These are phyloP conservation scores for Quadroppia sp. DNA, from an alignment of 2,888 invertebrate genomes.

Conservation along the genomic window DNA sequence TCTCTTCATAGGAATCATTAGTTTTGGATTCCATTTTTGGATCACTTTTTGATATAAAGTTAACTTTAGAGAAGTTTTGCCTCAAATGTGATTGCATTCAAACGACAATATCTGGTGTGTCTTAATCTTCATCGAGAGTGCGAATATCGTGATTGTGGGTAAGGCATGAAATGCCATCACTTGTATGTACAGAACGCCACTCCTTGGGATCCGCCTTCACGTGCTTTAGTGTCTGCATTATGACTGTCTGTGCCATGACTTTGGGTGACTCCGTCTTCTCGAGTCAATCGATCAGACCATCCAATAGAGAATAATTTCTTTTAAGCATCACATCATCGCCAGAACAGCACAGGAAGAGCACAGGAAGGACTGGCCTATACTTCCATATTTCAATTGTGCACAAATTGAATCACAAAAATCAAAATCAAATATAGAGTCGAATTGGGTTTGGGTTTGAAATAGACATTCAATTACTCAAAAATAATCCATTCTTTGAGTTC, in stretches of 20 bases:
- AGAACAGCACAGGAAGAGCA: not conserved
- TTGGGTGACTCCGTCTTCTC: constrained; percentile 32
- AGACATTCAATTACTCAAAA: constrained; percentile 2
- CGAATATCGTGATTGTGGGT: constrained; percentile 6
- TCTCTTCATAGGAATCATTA: constrained; percentile 14
- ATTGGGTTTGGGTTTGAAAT: not conserved
- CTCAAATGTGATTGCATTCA: not conserved
- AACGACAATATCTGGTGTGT: not conserved
- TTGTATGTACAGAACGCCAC: constrained; percentile 14
- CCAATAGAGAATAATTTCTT: constrained; percentile 32
- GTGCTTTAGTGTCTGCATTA: constrained; percentile 22
- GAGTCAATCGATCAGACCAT: constrained; percentile 26
- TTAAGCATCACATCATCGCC: not conserved
- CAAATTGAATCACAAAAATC: constrained; percentile 24
- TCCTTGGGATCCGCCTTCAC: constrained; percentile 24
- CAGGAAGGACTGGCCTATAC: constrained; percentile 3
- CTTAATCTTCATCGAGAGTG: constrained; percentile 13
- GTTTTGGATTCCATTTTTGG: no score
- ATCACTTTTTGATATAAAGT: no score
- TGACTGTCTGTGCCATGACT: constrained; percentile 24
- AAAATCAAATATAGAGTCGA: constrained; percentile 35
- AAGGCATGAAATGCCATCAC: not conserved
- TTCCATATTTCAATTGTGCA: not conserved
- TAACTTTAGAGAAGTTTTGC: not conserved
- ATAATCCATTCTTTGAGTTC: not conserved